A percentile compares a stretch with the other conserved stretches of the same genome.
phyloP scores from a whole-genome alignment of 2,888 invertebrate genomes.

The Drosophila longiperda region DNA sequence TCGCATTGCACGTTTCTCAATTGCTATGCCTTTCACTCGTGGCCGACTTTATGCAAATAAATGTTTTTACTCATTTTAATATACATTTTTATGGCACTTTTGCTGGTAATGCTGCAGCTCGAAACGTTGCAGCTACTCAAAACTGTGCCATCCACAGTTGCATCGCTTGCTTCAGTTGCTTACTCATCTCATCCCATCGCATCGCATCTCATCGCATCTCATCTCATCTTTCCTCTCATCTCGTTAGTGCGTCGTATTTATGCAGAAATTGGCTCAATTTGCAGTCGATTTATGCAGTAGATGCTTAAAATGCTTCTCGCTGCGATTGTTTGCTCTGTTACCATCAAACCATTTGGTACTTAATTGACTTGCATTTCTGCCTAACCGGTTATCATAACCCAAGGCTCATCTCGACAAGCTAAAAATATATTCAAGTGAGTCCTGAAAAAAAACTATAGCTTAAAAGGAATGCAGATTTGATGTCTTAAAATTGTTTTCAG shows the following conservation, averaged over 20 bases:
- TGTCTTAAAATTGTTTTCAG: neutral
- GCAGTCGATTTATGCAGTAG: slow-evolving; percentile 77
- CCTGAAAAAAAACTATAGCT: neutral
- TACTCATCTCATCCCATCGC: slow-evolving; percentile 12
- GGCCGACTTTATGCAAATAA: slow-evolving; percentile 78
- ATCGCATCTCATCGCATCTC: slow-evolving; percentile 13
- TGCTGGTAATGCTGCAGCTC: slow-evolving; percentile 66
- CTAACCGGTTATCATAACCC: slow-evolving; percentile 48
- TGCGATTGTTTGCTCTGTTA: slow-evolving; percentile 75
- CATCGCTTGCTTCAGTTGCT: slow-evolving; percentile 8
- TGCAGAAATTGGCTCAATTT: slow-evolving; percentile 80
- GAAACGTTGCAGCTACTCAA: slow-evolving; percentile 48
- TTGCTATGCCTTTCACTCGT: slow-evolving; percentile 61
- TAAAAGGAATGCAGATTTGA: neutral
- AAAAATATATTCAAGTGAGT: slow-evolving; percentile 28
- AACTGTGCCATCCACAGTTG: slow-evolving; percentile 13
- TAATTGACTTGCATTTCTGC: slow-evolving; percentile 79
- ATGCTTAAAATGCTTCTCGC: slow-evolving; percentile 64
- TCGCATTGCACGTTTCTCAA: slow-evolving; percentile 29
- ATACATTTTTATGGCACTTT: slow-evolving; percentile 80
- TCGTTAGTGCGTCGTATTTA: slow-evolving; percentile 76
- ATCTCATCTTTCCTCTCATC: slow-evolving; percentile 47
- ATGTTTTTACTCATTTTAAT: slow-evolving; percentile 81
- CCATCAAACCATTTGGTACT: slow-evolving; percentile 77
- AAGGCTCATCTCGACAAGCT: neutral